Base-by-base conservation (phyloP, 2,797 vertebrate genomes). In the Morelia viridis region DNA sequence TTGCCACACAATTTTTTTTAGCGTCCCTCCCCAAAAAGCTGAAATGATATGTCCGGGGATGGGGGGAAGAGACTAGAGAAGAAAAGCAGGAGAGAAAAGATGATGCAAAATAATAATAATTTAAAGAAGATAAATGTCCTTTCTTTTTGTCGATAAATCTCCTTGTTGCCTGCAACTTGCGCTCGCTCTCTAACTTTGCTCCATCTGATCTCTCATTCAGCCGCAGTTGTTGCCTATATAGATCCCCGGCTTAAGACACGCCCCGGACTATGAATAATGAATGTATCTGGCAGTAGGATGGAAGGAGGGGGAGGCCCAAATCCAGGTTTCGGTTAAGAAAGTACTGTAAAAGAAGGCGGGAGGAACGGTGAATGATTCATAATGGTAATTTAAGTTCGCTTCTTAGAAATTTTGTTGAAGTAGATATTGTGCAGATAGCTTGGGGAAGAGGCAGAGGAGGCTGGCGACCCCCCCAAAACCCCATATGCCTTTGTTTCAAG, bases 171-270 rank as follows among this genome's bases (percentile, higher is more conserved):
- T 26, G 28, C 87, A 0, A 10, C n/a, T 1, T 41, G 2, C 58
- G 91, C 10, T 5, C 11, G 0, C 88, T 11, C 8, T 24, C 31
- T 22, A 2, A 61, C 96, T 96, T 98, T 0, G 64, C 97, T 96
- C 97, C 97, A 94, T 97, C 98, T 98, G 97, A 94, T 95, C 95
- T 93, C 94, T 93, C 92, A 94, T 92, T 58, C 95, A 83, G 90
- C 94, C 93, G 94, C 96, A 95, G 95, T 97, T 97, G 97, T 96
- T 1, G 86, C 60, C 98, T 99, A 98, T 98, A 98, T 98, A 98
- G 96, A 94, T 96, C 96, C 57, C 50, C 22, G 10, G 93, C 58
- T 58, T 64, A 94, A 92, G 96, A 95, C 96, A 97, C 97, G 96
- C 97, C 97, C 97, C 96, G 95, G 95, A 94, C 96, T 94, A 91